Evolutionary conservation across 2,797 vertebrate genomes (phyloP), one percentile per base, ranked within the genome.

Genomic region (Galaxias olidus): DNA sequence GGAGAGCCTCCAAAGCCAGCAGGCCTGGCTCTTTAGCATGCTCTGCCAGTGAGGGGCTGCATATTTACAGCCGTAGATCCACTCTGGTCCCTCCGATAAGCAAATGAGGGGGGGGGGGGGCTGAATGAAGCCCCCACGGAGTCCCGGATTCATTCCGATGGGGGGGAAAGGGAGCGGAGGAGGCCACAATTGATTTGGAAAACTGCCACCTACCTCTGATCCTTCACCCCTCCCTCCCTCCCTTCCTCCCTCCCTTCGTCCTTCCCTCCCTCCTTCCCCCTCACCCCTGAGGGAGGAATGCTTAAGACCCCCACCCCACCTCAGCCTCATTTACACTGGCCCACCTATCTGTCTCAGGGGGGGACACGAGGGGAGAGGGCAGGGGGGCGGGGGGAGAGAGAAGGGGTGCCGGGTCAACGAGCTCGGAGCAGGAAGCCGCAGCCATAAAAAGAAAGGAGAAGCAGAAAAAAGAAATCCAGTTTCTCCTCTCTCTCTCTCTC

Each of bases 51-150:
- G 73, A 20, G 61, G 40, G 60, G 81, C n/a, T 74, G 81, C 76
- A 83, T 84, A 80, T 85, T 86, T 85, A 86, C 65, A 79, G 69
- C 63, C 41, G 74, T 68, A 66, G 57, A 70, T 73, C 59, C 47
- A 56, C 63, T 70, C 45, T 19, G 65, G 17, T 66, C 45, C 15
- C 82, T 70, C 64, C 47, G 66, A 78, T 86, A 84, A 81, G 84
- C 76, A 87, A 87, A 88, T 80, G 82, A 86, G 69, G 63, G 76
- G 76, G 69, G 63, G 76, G 76, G 78, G 81, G 74, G 74, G 75
- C 80, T 68, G 80, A 83, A 87, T 74, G 79, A 83, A 88, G 81
- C 84, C 85, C 85, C 86, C 84, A 86, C 82, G 52, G 74, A 77
- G 79, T 81, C 78, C 69, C 54, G 72, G 81, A 82, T 87, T 89